Base-by-base conservation (phyloP, 2,888 invertebrate species). In the Amaurobius ferox region DNA sequence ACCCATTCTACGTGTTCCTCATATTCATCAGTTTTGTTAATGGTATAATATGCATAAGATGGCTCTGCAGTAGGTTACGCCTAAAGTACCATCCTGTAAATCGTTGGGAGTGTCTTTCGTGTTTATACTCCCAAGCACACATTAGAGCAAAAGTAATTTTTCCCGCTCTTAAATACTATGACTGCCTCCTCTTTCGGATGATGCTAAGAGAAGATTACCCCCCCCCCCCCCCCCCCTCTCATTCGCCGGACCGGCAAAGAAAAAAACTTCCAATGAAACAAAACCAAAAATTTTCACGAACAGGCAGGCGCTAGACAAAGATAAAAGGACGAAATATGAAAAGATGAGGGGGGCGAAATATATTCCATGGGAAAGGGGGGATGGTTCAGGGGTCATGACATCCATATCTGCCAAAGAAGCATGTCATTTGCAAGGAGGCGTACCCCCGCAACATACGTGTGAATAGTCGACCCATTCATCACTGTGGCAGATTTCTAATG, bases 401-500 rank as follows among this genome's bases (percentile, higher is more conserved):
- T 83, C 83, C 83, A 77, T 83, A 77, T 77, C 62, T 83, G 83
- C 83, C 83, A 83, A 83, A 83, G 77, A 76, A 77, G 44, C 77
- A 72, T 83, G 83, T 83, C 83, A 83, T 76, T 83, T 71, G 73
- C 71, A 66, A 40, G 68, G 71, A 72, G 83, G 83, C 73, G 80
- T 74, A 55, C 68, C 73, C 73, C 71, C 30, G 29, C 35, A 68
- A 81, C 44, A 77, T 77, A 77, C 77, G 77, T 83, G 83, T 83
- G 83, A 83, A 77, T 83, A 72, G 76, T 71, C 26, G 7, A 28
- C 66, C 30, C 77, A 83, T 83, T 83, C 83, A 83, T 83, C 83
- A 83, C 71, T 48, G 7, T 83, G 83, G 83, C 83, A 83, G 76
- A 83, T 83, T 83, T 83, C 83, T 83, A 83, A 83, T 83, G 83